Conservation (phyloP, 2,888 invertebrate species). For the Agelastica alni region DNA sequence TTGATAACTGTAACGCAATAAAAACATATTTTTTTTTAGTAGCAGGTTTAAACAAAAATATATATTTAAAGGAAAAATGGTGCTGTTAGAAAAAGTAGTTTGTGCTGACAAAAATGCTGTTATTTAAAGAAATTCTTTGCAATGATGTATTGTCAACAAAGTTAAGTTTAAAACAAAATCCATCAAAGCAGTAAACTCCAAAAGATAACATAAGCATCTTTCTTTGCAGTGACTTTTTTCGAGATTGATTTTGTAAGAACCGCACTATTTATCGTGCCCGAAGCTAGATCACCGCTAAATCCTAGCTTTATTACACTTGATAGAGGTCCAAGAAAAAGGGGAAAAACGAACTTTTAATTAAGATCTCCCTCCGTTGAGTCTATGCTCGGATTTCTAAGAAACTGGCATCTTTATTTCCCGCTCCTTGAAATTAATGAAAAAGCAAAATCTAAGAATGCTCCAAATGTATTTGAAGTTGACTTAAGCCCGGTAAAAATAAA, state of each 20-base stretch:
- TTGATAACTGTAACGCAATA: too few relatives aligned
- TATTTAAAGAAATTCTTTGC: too few relatives aligned
- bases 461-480: constrained; percentile 1
- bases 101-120: too few relatives aligned
- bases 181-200: not conserved
- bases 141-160: too few relatives aligned
- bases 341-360: constrained; percentile 47
- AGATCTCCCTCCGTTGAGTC: constrained; percentile 40
- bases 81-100: too few relatives aligned
- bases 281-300: constrained; percentile 33
- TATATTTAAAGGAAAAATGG: too few relatives aligned
- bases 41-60: too few relatives aligned
- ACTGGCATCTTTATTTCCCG: constrained; percentile 34
- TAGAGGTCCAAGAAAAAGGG: constrained; percentile 33
- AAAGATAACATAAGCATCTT: not conserved
- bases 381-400: constrained; percentile 35
- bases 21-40: too few relatives aligned
- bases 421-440: constrained; percentile 28
- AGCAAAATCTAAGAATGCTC: constrained; percentile 21
- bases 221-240: constrained; percentile 5
- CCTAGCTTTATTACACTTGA: constrained; percentile 38
- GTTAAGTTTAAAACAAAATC: too few relatives aligned
- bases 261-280: constrained; percentile 24
- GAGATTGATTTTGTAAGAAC: constrained; percentile 19
- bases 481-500: not conserved